A percentile compares a stretch with the other conserved stretches of the same genome.
Conservation (phyloP, 2,888 invertebrate species). For the Eilema caniola region DNA sequence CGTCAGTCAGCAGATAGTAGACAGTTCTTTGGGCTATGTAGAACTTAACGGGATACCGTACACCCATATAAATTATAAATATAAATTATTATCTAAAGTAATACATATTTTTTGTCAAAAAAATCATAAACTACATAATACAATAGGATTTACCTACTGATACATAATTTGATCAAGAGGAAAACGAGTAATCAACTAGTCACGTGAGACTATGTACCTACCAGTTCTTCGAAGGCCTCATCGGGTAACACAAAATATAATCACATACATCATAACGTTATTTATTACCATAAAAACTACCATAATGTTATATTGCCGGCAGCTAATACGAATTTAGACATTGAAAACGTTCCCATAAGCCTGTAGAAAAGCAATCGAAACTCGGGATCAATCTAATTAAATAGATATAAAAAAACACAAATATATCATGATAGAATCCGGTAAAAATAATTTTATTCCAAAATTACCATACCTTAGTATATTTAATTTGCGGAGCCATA, state of each 20-base stretch:
- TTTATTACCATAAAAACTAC: neutral
- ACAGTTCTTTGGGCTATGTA: too few relatives aligned
- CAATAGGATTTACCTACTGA: neutral
- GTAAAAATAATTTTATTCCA: neutral
- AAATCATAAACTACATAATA: neutral
- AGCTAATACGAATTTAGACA: neutral
- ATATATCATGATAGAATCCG: neutral
- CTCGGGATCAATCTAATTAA: neutral
- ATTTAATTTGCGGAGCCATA: constrained; percentile 28
- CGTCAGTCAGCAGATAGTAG: too few relatives aligned
- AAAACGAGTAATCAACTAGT: neutral
- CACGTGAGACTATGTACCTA: neutral
- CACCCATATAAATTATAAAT: too few relatives aligned
- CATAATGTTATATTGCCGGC: neutral
- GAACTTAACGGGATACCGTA: too few relatives aligned
- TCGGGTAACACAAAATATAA: neutral
- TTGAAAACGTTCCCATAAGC: neutral
- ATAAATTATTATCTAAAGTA: too few relatives aligned
- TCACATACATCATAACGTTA: neutral
- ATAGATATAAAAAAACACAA: neutral
- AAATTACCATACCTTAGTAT: constrained; percentile 21
- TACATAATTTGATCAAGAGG: neutral
- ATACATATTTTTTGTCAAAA: too few relatives aligned
- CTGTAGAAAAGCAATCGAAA: neutral
- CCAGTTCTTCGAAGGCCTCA: neutral